phyloP scores from a whole-genome alignment of 2,888 invertebrate species.

The Aelia acuminata region DNA sequence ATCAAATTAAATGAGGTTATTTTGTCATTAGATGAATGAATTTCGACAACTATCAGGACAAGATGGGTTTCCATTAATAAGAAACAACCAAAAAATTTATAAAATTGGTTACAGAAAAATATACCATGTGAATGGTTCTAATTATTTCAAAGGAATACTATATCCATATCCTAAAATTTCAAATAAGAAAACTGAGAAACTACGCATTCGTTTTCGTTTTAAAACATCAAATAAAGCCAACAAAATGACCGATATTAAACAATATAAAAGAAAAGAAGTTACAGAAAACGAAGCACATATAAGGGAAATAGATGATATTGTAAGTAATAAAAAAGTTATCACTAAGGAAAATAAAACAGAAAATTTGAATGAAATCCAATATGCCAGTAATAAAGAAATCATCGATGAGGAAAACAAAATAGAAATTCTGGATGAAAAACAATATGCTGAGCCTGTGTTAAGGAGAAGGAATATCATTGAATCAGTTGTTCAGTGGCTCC shows the following conservation, averaged over 20 bases:
- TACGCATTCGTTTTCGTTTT: slow-evolving; percentile 27
- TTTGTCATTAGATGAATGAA: slow-evolving; percentile 51
- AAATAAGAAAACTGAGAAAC: slow-evolving; percentile 36
- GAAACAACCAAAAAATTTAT: slow-evolving; percentile 49
- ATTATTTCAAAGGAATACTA: slow-evolving; percentile 13
- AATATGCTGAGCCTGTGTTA: not conserved
- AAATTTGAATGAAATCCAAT: not conserved
- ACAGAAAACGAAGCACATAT: not conserved
- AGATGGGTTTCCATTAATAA: slow-evolving; percentile 37
- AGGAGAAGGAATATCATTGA: not conserved
- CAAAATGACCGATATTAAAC: not conserved
- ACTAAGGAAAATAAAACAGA: not conserved
- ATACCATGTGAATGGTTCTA: slow-evolving; percentile 54
- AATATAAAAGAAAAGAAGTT: not conserved
- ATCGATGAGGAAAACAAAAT: not conserved
- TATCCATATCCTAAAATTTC: slow-evolving; percentile 49
- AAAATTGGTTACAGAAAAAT: slow-evolving; percentile 37
- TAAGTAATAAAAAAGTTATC: not conserved
- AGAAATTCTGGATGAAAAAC: not conserved
- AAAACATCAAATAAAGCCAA: slow-evolving; percentile 11
- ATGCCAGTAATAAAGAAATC: not conserved
- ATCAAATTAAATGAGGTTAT: not conserved
- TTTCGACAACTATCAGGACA: slow-evolving; percentile 40
- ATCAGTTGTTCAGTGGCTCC: slow-evolving; percentile 8
- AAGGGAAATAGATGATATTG: not conserved